These are phyloP conservation scores for Trichechus manatus DNA, from an alignment of 2,113 vertebrate genomes.

Conservation along the genomic window DNA sequence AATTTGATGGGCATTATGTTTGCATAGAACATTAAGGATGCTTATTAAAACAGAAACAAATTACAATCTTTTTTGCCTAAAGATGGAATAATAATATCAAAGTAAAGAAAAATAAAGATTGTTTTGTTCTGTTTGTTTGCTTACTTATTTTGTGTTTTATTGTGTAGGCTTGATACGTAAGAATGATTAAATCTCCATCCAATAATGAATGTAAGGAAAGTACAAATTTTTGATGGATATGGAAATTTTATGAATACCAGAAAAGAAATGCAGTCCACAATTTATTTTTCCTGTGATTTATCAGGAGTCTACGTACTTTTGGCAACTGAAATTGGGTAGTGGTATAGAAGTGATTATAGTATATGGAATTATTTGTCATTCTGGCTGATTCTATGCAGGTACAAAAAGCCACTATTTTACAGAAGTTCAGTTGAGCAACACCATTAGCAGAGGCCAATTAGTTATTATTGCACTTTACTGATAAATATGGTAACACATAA, in stretches of 20 bases:
- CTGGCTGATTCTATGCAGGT: background rate
- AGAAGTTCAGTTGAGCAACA: background rate
- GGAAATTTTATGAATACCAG: constrained; percentile 66
- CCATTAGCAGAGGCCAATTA: background rate
- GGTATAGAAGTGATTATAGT: constrained; percentile 15
- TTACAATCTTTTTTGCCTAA: constrained; percentile 20
- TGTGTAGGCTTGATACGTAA: background rate
- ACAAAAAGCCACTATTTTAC: constrained; percentile 25
- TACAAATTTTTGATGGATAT: constrained; percentile 48
- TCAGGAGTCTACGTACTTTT: constrained; percentile 15
- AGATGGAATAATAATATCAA: constrained; percentile 30
- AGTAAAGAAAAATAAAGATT: background rate
- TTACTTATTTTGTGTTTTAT: constrained; percentile 39
- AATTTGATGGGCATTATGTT: background rate
- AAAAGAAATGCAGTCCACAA: constrained; percentile 39
- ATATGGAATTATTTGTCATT: constrained; percentile 55
- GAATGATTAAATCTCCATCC: constrained; percentile 61
- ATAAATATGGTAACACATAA: background rate
- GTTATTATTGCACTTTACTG: constrained; percentile 4
- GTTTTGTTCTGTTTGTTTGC: background rate
- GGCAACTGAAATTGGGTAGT: constrained; percentile 49
- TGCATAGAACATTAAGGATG: background rate
- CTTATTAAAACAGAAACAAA: constrained; percentile 49
- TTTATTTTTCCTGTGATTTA: constrained; percentile 72
- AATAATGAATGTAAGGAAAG: constrained; percentile 50